phyloP scores from a whole-genome alignment of 2,797 vertebrate species.

The Cynodonichthys magdalenae region DNA sequence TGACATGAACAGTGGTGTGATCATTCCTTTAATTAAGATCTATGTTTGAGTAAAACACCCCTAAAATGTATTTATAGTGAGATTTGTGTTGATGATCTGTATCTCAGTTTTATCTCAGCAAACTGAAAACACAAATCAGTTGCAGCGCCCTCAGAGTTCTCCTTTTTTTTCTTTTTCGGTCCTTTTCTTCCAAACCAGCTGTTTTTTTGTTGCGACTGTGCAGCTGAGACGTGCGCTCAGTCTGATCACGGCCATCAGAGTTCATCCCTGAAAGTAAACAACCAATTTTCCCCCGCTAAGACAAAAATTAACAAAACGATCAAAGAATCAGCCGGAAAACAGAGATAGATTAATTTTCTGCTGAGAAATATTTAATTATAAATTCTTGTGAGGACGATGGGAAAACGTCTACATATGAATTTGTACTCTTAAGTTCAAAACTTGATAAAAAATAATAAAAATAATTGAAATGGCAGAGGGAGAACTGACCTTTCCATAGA shows the following conservation, averaged over 20 bases:
- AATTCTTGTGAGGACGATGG: background rate
- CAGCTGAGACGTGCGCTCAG: constrained; percentile 25
- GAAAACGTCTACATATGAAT: constrained; percentile 3
- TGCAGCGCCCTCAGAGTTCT: constrained; percentile 26
- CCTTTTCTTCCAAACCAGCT: constrained; percentile 25
- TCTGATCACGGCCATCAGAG: constrained; percentile 39
- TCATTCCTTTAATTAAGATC: background rate
- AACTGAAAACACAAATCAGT: constrained; percentile 24
- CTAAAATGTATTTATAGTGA: constrained; percentile 1
- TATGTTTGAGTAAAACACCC: background rate
- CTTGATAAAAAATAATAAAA: background rate
- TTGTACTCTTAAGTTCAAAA: constrained; percentile 11
- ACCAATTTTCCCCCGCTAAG: constrained; percentile 19
- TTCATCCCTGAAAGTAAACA: too few relatives aligned
- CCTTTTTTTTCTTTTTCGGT: constrained; percentile 30
- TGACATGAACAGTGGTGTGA: too few relatives aligned
- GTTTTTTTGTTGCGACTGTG: constrained; percentile 41
- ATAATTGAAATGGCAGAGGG: constrained; percentile 4
- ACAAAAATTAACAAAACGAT: constrained; percentile 20
- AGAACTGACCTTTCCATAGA: constrained; percentile 33
- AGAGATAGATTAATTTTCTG: constrained; percentile 9
- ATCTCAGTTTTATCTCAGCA: constrained; percentile 29
- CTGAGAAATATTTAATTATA: constrained; percentile 17
- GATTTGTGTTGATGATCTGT: constrained; percentile 18
- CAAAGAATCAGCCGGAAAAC: too few relatives aligned